A percentile compares a stretch with the other conserved stretches of the same genome.
phyloP scores from a whole-genome alignment of 2,888 invertebrate genomes.

The Scaptomyza caliginosa region DNA sequence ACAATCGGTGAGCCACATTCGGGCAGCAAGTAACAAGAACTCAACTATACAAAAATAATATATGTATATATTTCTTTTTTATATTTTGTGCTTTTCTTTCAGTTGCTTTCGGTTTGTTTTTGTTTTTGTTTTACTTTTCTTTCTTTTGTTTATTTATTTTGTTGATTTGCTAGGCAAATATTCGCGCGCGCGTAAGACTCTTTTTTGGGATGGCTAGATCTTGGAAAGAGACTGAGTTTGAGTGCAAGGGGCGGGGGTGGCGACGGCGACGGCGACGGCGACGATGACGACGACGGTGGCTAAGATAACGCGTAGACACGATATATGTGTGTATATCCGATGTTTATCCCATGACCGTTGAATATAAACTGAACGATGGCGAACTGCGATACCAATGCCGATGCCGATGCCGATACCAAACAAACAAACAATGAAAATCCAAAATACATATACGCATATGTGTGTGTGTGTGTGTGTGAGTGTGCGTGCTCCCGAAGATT shows the following conservation, averaged over 20 bases:
- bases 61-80: conserved; percentile 1
- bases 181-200: conserved; percentile 23
- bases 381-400: conserved; percentile 28
- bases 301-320: conserved; percentile 48
- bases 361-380: conserved; percentile 53
- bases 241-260: too few species aligned
- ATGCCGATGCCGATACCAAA: conserved; percentile 15
- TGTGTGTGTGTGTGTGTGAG: background rate
- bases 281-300: background rate
- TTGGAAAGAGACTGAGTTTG: background rate
- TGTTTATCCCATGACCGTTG: conserved; percentile 74
- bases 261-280: background rate
- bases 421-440: conserved; percentile 6
- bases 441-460: background rate
- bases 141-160: conserved; percentile 1
- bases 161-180: conserved; percentile 13
- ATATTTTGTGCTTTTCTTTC: too few species aligned
- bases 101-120: background rate
- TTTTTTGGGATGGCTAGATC: conserved; percentile 18
- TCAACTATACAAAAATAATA: conserved; percentile 8
- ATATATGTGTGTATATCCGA: conserved; percentile 33
- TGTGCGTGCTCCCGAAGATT: background rate
- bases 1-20: conserved; percentile 70
- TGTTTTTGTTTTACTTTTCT: background rate
- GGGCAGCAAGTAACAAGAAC: conserved; percentile 15